Percentiles rank a stretch among this genome's conserved stretches.
Conservation (phyloP, 2,113 vertebrate genomes). For the Pycnonotus jocosus region DNA sequence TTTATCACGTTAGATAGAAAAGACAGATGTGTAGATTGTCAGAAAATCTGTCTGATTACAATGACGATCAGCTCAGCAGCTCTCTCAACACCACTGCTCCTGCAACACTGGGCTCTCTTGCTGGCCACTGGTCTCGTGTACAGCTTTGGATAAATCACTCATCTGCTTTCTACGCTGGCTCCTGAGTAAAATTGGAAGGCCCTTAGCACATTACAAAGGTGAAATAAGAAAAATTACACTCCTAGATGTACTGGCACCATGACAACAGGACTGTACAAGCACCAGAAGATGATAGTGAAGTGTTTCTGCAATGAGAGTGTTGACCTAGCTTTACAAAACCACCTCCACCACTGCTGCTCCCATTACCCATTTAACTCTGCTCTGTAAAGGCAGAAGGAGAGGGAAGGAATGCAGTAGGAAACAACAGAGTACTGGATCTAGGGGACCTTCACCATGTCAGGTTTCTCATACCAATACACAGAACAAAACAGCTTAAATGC, state of each 20-base stretch:
- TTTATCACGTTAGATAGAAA: background rate
- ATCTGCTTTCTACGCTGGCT: background rate
- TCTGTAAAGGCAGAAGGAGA: background rate
- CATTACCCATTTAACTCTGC: background rate
- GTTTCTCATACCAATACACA: background rate
- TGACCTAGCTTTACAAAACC: background rate
- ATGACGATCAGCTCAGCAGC: background rate
- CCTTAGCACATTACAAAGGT: background rate
- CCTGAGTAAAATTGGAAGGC: background rate
- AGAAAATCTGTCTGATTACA: background rate
- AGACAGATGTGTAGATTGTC: no score
- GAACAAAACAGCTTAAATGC: background rate
- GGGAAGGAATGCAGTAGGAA: background rate
- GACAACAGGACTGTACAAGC: background rate
- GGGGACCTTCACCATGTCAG: background rate
- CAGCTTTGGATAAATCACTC: background rate
- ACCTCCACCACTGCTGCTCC: background rate
- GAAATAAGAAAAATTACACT: background rate
- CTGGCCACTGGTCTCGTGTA: background rate
- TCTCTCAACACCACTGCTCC: background rate
- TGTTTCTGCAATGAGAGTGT: background rate
- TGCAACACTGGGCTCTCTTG: background rate
- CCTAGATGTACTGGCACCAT: background rate
- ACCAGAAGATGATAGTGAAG: background rate
- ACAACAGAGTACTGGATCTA: background rate